These are phyloP conservation scores for Drosophila maculinotata DNA, from an alignment of 2,888 invertebrate species.

Conservation along the genomic window DNA sequence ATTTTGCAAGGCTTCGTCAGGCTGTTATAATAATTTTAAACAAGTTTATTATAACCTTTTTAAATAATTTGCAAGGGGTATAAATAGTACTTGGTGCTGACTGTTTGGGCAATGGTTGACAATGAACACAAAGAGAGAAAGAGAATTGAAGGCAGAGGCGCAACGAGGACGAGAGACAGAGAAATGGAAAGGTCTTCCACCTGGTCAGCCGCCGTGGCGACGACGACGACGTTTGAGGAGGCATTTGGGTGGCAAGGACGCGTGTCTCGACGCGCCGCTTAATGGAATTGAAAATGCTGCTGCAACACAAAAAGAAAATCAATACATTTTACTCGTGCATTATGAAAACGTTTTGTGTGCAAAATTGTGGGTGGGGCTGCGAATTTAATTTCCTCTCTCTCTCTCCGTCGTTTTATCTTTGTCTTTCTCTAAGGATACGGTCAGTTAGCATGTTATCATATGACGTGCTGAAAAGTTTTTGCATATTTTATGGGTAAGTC, in stretches of 20 bases:
- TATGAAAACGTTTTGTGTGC: conserved; percentile 15
- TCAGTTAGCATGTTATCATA: conserved; percentile 20
- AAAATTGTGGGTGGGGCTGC: neutral
- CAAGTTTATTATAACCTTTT: neutral
- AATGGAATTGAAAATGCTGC: conserved; percentile 46
- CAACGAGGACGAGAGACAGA: conserved; percentile 15
- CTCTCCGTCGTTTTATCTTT: neutral
- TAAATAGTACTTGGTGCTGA: conserved; percentile 5
- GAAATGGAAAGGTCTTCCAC: conserved; percentile 60
- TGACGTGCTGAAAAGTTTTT: conserved; percentile 31
- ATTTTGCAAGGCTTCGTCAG: too few species aligned
- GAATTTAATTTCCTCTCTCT: conserved; percentile 2
- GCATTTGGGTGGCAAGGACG: conserved; percentile 38
- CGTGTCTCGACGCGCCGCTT: conserved; percentile 31
- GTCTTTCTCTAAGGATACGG: neutral
- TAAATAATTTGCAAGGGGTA: conserved; percentile 1
- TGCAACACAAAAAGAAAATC: conserved; percentile 32
- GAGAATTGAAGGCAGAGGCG: conserved; percentile 5
- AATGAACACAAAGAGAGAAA: conserved; percentile 24
- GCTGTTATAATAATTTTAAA: too few species aligned
- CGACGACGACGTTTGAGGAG: conserved; percentile 9
- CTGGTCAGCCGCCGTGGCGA: conserved; percentile 52
- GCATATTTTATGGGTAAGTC: conserved; percentile 24
- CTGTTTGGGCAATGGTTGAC: conserved; percentile 29
- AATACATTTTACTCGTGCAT: conserved; percentile 53